phyloP scores from a whole-genome alignment of 2,113 vertebrate species.

The Hepsetus odoe region DNA sequence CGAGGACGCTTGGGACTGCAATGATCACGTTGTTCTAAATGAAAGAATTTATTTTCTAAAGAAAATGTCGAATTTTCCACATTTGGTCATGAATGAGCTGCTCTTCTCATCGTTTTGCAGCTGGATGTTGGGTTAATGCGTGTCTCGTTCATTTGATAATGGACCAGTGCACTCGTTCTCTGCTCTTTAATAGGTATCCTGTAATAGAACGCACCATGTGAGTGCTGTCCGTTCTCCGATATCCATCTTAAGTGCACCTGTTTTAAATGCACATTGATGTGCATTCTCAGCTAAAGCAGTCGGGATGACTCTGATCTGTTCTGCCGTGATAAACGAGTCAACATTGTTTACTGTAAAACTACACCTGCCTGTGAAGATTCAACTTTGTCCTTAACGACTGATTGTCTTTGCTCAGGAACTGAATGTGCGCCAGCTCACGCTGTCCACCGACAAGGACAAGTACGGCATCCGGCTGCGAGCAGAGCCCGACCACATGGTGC shows the following conservation, averaged over 20 bases:
- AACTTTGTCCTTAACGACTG: conserved; percentile 2
- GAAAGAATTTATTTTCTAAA: no score
- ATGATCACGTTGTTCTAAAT: no score
- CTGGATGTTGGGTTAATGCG: no score
- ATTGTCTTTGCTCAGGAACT: conserved; percentile 79
- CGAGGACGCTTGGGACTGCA: no score
- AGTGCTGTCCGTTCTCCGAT: neutral
- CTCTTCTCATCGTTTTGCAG: no score
- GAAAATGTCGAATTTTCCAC: no score
- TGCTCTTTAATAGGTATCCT: neutral
- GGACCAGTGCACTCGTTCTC: neutral
- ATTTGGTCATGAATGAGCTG: no score
- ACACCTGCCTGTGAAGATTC: neutral
- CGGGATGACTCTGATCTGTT: neutral
- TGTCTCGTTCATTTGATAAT: neutral
- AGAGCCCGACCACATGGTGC: conserved; percentile 96
- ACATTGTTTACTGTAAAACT: neutral
- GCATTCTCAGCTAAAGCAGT: neutral
- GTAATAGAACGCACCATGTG: no score
- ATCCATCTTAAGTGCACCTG: conserved; percentile 30
- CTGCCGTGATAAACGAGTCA: neutral
- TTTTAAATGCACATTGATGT: conserved; percentile 8
- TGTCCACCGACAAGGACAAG: conserved; percentile 90
- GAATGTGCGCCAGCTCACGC: conserved; percentile 89
- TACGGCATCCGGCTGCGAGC: conserved; percentile 90